Base-by-base conservation (phyloP, 2,888 invertebrate species). In the Cynaeus angustus region DNA sequence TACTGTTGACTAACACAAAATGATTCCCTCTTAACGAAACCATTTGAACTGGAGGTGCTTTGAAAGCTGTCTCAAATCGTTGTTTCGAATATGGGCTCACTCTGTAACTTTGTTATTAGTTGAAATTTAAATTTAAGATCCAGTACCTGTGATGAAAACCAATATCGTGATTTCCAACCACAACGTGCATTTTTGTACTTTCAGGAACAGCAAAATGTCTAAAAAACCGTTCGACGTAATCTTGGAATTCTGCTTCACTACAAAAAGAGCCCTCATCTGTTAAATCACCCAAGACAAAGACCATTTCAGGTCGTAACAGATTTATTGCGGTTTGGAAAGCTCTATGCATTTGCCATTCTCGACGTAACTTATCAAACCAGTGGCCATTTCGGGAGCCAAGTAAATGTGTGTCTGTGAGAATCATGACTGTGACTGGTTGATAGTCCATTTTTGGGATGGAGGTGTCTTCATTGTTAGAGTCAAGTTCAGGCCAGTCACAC, bases 271-370 rank as follows among this genome's bases (percentile, higher is more conserved):
- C 99, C 85, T 99, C 98, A 85, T 99, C 99, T 83, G 98, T 95
- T 64, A 99, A 83, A 86, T 99, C 99, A 64, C 99, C 98, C 78
- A 99, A 86, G 75, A 99, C 89, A 87, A 99, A 98, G 4, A 99
- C 92, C 52, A 94, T 88, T 77, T 99, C 95, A 4, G 99, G 99
- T 70, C 88, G 88, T 78, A 96, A 94, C 21, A 97, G 81, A 1
- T 87, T 85, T 79, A 96, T 89, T 0, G 96, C 92, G 9, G 97
- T 92, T 87, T 97, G 95, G 83, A 97, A 99, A 4, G 96, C 90
- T 77, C 96, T 88, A 76, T 94, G 90, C 99, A 99, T 99, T 86
- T 99, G 98, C 98, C 98, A 99, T 86, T 99, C 99, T 77, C 97
- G 89, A 77, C 94, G 88, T 76, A 98, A 86, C 85, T 96, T 97